Evolutionary conservation across 2,113 vertebrate species (phyloP).

Genomic region (Marmota monax): DNA sequence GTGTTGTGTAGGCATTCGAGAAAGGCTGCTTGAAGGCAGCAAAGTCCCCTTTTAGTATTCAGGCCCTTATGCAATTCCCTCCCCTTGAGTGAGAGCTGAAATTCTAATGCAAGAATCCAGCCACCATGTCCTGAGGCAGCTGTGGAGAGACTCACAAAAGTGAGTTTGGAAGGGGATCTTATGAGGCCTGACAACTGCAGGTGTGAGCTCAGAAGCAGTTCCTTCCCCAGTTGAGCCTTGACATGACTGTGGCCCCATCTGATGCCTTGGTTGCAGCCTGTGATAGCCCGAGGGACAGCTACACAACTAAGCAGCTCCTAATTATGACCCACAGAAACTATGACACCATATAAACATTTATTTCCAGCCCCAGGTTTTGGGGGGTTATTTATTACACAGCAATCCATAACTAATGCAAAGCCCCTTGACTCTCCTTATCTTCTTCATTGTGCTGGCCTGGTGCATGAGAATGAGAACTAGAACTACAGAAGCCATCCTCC

Average conservation of each 20-base stretch:
- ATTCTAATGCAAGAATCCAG: background rate
- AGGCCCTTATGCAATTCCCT: background rate
- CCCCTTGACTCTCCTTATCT: background rate
- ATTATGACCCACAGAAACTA: background rate
- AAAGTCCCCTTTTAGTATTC: background rate
- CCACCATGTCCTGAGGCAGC: background rate
- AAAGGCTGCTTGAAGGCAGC: slow-evolving; percentile 19
- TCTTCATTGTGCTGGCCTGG: background rate
- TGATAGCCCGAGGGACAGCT: background rate
- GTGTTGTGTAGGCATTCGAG: background rate
- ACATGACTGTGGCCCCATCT: background rate
- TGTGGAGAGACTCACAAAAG: background rate
- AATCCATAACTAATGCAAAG: background rate
- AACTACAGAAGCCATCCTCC: background rate
- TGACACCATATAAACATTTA: background rate
- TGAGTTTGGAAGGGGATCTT: background rate
- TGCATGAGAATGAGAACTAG: background rate
- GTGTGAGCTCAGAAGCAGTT: background rate
- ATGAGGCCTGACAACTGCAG: background rate
- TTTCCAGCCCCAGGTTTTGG: background rate
- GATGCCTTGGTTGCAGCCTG: background rate
- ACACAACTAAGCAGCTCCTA: background rate
- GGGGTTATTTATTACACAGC: background rate
- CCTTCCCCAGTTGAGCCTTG: background rate
- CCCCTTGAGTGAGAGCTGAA: background rate